Evolutionary conservation across 1,140 invertebrate genomes (phyloP), one percentile per base, ranked within the genome.

Genomic region (Grapholita molesta): DNA sequence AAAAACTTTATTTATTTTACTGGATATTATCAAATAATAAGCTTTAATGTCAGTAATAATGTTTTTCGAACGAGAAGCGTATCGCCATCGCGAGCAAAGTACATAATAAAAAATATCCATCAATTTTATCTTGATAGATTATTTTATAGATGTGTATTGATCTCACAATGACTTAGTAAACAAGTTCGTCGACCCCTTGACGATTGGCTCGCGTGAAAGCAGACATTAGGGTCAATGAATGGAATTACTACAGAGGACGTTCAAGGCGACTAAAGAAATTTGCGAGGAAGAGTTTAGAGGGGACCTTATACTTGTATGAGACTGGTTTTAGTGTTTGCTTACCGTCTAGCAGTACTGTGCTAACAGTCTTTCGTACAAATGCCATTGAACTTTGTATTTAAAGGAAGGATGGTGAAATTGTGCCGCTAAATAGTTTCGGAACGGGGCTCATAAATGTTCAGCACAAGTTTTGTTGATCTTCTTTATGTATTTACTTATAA

Each of bases 141-240:
- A 61, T 28, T 61, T 61, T 61, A 61, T 61, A 61, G 55, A 61
- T 32, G 55, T 28, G 55, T 61, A 61, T 61, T 61, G 55, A 61
- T 61, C 25, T 61, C 25, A 61, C 55, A 61, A 61, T 61, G 55
- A 61, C 55, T 61, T 8, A 25, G 55, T 28, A 28, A 61, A 61
- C 55, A 61, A 61, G 55, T 61, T 61, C 55, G 25, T 61, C 55
- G 55, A 61, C 55, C 55, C 25, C 55, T 15, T 61, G 55, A 61
- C 55, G 55, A 61, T 61, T 61, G 55, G 55, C 55, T 61, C 25
- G 55, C n/a, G 55, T 61, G 55, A 61, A 61, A 61, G 55, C 55
- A 61, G 55, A 61, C 55, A 61, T 61, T 61, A 61, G 55, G 55
- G 55, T 61, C 55, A 61, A 32, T 61, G 55, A 61, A 61, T 61